A percentile compares a stretch with the other conserved stretches of the same genome.
These are phyloP conservation scores for Camelus bactrianus DNA, from an alignment of 2,113 vertebrate species.

Conservation along the genomic window DNA sequence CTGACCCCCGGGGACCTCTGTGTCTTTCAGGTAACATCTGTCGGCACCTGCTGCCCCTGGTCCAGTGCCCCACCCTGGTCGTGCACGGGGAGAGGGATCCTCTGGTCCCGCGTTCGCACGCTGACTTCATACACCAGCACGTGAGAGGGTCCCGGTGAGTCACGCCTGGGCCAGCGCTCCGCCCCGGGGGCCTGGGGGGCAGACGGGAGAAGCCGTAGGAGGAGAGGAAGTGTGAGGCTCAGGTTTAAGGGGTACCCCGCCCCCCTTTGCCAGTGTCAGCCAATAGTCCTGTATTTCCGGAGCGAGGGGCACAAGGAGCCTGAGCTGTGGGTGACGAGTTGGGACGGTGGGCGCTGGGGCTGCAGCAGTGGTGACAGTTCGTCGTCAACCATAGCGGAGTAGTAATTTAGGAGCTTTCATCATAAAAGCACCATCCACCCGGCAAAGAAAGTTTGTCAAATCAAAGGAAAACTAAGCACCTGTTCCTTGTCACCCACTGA, in stretches of 20 bases:
- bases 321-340: too few relatives aligned
- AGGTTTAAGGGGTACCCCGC: fast-evolving
- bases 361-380: too few relatives aligned
- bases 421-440: neutral
- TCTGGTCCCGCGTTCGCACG: slow-evolving; percentile 91
- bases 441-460: neutral
- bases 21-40: slow-evolving; percentile 93
- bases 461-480: neutral
- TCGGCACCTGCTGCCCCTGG: slow-evolving; percentile 88
- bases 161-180: neutral
- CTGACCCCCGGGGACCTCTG: neutral
- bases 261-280: neutral
- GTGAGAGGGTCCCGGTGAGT: slow-evolving; percentile 92
- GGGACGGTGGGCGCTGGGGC: neutral
- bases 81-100: slow-evolving; percentile 95
- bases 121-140: slow-evolving; percentile 91
- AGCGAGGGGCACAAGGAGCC: neutral
- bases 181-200: neutral
- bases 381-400: neutral
- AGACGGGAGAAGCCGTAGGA: neutral
- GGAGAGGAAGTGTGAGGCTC: neutral
- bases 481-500: neutral
- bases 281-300: neutral
- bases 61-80: slow-evolving; percentile 94
- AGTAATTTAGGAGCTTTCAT: neutral